Evolutionary conservation across 37 sponge, comb jelly and placozoan species (phyloP), one percentile per base, ranked within the genome.

Genomic region (Hexactinellida sp.): DNA sequence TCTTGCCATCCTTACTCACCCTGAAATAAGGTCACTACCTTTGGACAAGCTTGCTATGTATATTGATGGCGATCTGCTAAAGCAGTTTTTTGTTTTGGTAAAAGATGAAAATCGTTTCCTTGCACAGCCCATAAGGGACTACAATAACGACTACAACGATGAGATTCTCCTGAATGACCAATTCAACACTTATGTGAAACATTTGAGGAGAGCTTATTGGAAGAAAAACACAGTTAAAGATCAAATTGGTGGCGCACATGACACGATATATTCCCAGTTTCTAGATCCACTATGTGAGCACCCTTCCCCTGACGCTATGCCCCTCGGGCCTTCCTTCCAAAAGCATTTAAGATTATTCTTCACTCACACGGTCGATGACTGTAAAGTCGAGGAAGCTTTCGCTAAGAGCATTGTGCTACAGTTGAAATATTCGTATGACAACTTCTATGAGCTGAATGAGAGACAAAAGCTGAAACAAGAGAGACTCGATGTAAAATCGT

Each of bases 141-240:
- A 63, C 30, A 10, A 63, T 63, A 3, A 32, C 13, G 76, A 63
- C 5, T 63, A 25, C 34, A 10, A 32, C 1, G 76, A 23, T 32
- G 76, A 63, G 30, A 63, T 63, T 7, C 28, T 21, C 3, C 13
- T 63, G 76, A 63, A 63, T 63, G 76, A 63, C 34, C 76, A 63
- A 23, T 63, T 63, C 76, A 63, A 63, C 13, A 63, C 21, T n/a
- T 63, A 63, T 23, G 76, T 63, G 25, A 63, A 63, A n/a, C 76
- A 63, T n/a, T 7, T 63, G 25, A 63, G 76, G 76, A 63, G 76
- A 63, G 76, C 76, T 32, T 63, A 63, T 63, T 63, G 76, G 76
- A 7, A 23, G 3, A 63, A 63, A 23, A 63, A 63, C 76, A 63
- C 76, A 7, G 76, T 63, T 25, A 63, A 63, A 63, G 76, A 63